A percentile compares a stretch with the other conserved stretches of the same genome.
These are phyloP conservation scores for Avahi laniger DNA, from an alignment of 2,797 vertebrate species.

Conservation along the genomic window DNA sequence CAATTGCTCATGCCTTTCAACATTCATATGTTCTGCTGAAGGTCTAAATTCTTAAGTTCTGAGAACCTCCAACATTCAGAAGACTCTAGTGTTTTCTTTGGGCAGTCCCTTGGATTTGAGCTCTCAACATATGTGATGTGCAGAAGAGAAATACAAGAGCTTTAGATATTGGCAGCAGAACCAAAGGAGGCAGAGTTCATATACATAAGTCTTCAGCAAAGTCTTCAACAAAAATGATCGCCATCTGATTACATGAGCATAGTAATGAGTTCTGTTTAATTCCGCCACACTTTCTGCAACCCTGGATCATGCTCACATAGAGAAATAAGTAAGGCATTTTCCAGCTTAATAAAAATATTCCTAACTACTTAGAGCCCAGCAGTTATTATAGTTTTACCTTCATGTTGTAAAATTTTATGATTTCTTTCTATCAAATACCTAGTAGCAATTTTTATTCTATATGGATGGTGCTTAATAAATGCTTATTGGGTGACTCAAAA, in stretches of 20 bases:
- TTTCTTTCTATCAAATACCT: constrained; percentile 23
- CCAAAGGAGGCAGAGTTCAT: constrained; percentile 13
- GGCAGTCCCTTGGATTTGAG: constrained; percentile 30
- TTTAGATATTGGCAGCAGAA: constrained; percentile 1
- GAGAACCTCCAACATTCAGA: background rate
- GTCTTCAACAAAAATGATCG: constrained; percentile 1
- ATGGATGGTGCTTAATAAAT: constrained; percentile 20
- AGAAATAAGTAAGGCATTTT: constrained; percentile 27
- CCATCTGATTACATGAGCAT: background rate
- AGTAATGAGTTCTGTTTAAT: background rate
- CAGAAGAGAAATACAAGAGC: constrained; percentile 32
- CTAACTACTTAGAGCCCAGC: constrained; percentile 22
- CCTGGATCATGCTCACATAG: background rate
- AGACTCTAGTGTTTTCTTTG: constrained; percentile 35
- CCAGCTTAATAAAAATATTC: constrained; percentile 51
- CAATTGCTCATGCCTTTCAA: constrained; percentile 34
- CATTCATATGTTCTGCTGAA: constrained; percentile 24
- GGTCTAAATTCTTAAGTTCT: constrained; percentile 38
- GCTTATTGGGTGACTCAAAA: constrained; percentile 8
- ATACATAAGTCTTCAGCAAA: constrained; percentile 34
- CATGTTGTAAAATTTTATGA: background rate
- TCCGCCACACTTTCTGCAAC: background rate
- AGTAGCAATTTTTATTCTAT: constrained; percentile 41
- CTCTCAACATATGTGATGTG: background rate
- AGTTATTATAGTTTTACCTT: constrained; percentile 33